phyloP scores from a whole-genome alignment of 2,797 vertebrate genomes.

The Catamblyrhynchus diadema region DNA sequence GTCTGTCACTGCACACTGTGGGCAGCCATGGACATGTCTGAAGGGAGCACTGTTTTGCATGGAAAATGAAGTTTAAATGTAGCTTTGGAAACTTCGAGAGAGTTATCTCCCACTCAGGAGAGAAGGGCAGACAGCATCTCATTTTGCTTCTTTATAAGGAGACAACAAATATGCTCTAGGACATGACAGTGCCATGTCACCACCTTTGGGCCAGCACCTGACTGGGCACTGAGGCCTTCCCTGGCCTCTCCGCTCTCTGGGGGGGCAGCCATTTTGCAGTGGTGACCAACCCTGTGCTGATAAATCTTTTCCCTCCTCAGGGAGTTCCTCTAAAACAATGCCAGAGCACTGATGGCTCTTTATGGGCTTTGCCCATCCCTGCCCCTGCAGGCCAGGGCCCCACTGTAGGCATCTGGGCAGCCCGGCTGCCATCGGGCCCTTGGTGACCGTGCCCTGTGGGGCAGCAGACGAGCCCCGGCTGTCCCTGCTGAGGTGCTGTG shows the following conservation, averaged over 20 bases:
- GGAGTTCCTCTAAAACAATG: accelerated
- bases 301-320: accelerated
- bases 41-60: neutral
- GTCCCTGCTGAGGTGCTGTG: accelerated
- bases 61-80: neutral
- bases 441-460: neutral
- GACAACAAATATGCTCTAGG: neutral
- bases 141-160: neutral
- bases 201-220: accelerated
- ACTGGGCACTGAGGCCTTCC: accelerated
- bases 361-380: accelerated
- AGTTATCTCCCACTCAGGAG: neutral
- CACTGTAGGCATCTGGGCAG: accelerated
- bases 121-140: neutral
- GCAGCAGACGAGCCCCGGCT: neutral
- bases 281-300: accelerated
- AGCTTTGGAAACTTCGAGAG: neutral
- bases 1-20: accelerated
- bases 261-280: neutral
- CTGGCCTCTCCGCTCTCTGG: neutral
- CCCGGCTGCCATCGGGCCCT: accelerated
- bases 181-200: neutral
- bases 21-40: neutral
- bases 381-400: accelerated
- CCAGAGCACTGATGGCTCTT: accelerated